Base-by-base conservation (phyloP, 2,797 vertebrate species). In the Acomys russatus region DNA sequence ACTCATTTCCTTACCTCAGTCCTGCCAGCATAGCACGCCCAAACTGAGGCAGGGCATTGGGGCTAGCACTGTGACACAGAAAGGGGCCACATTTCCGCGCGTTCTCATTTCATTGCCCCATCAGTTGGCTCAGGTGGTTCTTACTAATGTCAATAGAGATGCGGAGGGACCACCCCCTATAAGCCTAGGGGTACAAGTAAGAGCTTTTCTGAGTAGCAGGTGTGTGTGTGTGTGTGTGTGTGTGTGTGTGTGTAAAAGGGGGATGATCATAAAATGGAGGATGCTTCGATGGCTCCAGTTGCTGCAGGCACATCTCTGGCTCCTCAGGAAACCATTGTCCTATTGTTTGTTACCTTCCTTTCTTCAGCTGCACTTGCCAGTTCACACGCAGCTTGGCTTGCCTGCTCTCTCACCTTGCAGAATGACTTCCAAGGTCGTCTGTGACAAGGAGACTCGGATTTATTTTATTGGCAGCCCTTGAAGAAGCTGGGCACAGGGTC, bases 361-460 rank as follows among this genome's bases (percentile, higher is more conserved):
- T 44, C 44, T 44, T 44, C 15, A 66, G 84, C n/a, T 28, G 5
- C 85, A 38, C 11, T 87, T 66, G 25, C 49, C 83, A 70, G 0
- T 54, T 5, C 23, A 20, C 49, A 59, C 11, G 10, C 51, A 30
- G 88, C 66, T 79, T 51, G 64, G 93, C 63, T 44, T 70, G 66
- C 85, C 76, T 64, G 14, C 79, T 92, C 44, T 44, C 44, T 44
- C 77, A 86, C 91, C 83, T 94, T 92, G 88, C 59, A n/a, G 59
- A 68, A 25, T 79, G 44, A 70, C 68, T 70, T 30, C 82, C 86
- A 88, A 96, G 94, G 95, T 94, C 90, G 78, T 74, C 74, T 56
- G 3, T 61, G 64, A 59, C 79, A 33, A 77, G 66, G 73, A 87
- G 38, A 15, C 63, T 44, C 8, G 1, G 66, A 38, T 56, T 33